Base-by-base conservation (phyloP, 2,888 invertebrate species). In the Augiades crinisus region DNA sequence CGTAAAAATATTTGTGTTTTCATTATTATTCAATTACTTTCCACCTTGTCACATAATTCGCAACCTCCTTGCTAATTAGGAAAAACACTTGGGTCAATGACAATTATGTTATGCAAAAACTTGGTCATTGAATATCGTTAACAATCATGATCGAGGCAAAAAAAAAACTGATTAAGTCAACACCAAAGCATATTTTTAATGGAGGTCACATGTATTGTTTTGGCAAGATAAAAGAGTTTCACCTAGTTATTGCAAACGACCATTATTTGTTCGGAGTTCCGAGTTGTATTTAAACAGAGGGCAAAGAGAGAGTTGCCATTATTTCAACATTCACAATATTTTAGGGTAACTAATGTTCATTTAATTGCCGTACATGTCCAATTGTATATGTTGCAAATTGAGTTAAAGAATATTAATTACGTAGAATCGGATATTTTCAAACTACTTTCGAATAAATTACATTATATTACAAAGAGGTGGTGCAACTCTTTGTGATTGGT, bases 61-160 rank as follows among this genome's bases (percentile, higher is more conserved):
- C 64, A 74, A 62, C 74, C 75, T 77, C 67, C 64, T 63, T 61
- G 65, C 66, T 78, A 78, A 82, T 82, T 75, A 75, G 75, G 75
- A 78, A 81, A 81, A 81, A 72, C 72, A 62, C 54, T 62, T 73
- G 64, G 80, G 80, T 80, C 84, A 84, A 83, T 84, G 83, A 71
- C 81, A 69, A 72, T 61, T 49, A 49, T 1, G 16, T 46, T 54
- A 55, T 63, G 65, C 62, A 68, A 80, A 75, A 73, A 63, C 55
- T 40, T 56, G 54, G 56, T 64, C 64, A 72, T 66, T 75, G 67
- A 73, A 63, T 68, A 67, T 67, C 57, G 68, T 73, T 68, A 6
- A 24, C 13, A 12, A 36, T 40, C 22, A n/a, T 36, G 19, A 27
- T 50, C 53, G 60, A 63, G 63, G 53, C 44, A 57, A 62, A 62